Evolutionary conservation across 1,140 invertebrate species (phyloP), one percentile per base, ranked within the genome.

Genomic region (Camponotus vicinus): DNA sequence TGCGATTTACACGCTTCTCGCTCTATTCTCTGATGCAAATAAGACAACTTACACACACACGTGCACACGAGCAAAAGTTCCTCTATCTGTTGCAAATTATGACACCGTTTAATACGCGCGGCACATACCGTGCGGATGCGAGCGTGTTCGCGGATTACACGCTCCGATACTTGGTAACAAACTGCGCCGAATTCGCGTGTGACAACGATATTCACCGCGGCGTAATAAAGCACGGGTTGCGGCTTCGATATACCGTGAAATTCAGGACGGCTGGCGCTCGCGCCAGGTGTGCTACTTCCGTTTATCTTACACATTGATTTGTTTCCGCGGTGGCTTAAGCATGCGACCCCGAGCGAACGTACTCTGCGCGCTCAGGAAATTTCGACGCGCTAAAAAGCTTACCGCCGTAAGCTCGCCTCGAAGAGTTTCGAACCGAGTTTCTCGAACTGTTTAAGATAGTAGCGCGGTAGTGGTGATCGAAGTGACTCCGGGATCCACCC

Each of bases 221-320:
- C n/a, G 85, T 70, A 77, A 87, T 89, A 89, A 90, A 90, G 69
- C 57, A 84, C 37, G 34, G n/a, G 59, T 52, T 42, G 59, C 49
- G 32, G 45, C n/a, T 52, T 67, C 34, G 32, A n/a, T 75, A 52
- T 37, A 49, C 13, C 27, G 27, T 66, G 67, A 84, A 84, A 83
- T 89, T 64, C 84, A 73, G 9, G 11, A 13, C 13, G 13, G 61
- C 7, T 15, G 49, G 21, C 13, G 15, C 9, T n/a, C 37, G 11
- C 66, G 73, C 79, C 49, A 89, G 70, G 57, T 86, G 57, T 82
- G 85, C 87, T 90, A 88, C 71, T 75, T 76, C 73, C 52, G 85
- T 86, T 89, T 89, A 87, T 84, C 88, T 64, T 86, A 40, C 63
- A 27, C 85, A 52, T 75, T 61, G 85, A 90, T 87, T 84, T 83